Conservation (phyloP, 2,888 invertebrate species). For the Callyntrura sp. region DNA sequence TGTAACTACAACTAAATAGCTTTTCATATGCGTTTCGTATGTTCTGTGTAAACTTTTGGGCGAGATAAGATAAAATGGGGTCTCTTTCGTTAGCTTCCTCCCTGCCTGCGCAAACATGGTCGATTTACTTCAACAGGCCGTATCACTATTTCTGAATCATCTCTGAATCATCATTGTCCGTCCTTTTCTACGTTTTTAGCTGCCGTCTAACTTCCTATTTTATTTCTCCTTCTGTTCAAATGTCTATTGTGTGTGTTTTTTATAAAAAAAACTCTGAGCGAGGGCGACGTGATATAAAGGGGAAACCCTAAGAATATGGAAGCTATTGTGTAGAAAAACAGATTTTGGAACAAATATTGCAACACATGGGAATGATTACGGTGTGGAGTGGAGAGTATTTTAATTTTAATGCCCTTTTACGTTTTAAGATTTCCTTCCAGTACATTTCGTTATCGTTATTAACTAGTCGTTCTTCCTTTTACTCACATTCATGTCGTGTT, state of each 20-base stretch:
- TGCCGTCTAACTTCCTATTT: neutral
- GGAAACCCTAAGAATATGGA: too few species aligned
- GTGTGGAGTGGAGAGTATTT: too few species aligned
- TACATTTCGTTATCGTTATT: neutral
- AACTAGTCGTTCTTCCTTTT: neutral
- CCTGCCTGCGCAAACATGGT: neutral
- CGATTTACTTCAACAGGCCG: slow-evolving; percentile 35
- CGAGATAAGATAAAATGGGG: slow-evolving; percentile 6
- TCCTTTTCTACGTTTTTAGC: neutral
- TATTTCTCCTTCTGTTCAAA: too few species aligned
- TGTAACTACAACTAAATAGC: neutral
- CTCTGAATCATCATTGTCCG: neutral
- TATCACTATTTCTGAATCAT: neutral
- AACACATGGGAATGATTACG: too few species aligned
- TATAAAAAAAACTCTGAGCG: too few species aligned
- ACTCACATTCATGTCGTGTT: neutral
- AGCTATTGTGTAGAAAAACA: too few species aligned
- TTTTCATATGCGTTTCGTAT: neutral
- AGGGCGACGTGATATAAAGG: too few species aligned
- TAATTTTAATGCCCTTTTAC: too few species aligned
- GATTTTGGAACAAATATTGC: too few species aligned
- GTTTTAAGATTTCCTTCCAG: too few species aligned
- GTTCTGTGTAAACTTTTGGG: neutral
- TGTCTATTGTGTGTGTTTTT: too few species aligned
- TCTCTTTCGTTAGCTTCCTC: neutral